Evolutionary conservation across 2,888 invertebrate species (phyloP).

Genomic region (Andrena minutula): DNA sequence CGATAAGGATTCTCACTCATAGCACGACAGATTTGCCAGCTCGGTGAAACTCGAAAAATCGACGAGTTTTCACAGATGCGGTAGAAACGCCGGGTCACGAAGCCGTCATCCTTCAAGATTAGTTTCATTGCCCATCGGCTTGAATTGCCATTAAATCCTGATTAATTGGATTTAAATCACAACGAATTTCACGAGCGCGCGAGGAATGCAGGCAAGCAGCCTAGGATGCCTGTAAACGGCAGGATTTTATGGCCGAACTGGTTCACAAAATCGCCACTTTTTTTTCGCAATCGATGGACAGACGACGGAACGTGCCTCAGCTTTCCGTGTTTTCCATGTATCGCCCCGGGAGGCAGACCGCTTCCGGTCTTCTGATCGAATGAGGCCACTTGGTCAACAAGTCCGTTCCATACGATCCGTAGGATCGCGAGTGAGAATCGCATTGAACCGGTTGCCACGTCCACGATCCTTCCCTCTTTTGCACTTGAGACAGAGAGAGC

Average conservation of each 20-base stretch:
- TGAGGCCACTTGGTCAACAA: conserved; percentile 85
- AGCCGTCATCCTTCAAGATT: neutral
- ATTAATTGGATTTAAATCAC: neutral
- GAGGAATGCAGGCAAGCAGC: neutral
- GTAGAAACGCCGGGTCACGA: neutral
- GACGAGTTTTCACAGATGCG: neutral
- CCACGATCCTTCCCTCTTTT: conserved; percentile 75
- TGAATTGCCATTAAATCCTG: neutral
- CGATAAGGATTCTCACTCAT: neutral
- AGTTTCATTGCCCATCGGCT: neutral
- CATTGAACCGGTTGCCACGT: conserved; percentile 76
- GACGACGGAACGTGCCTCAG: conserved; percentile 15
- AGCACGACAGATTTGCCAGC: neutral
- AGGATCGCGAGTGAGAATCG: conserved; percentile 81
- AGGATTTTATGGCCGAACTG: conserved; percentile 22
- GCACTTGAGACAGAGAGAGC: neutral
- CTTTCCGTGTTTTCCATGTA: conserved; percentile 71
- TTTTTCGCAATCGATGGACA: conserved; percentile 1
- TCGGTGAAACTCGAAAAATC: neutral
- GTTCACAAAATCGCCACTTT: conserved; percentile 44
- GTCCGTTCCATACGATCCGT: conserved; percentile 82
- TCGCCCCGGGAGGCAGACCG: conserved; percentile 67
- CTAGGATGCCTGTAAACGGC: conserved; percentile 11
- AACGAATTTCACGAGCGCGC: neutral
- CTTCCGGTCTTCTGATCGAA: conserved; percentile 82